phyloP scores from a whole-genome alignment of 1,140 invertebrate species.

The Diorhabda carinulata region DNA sequence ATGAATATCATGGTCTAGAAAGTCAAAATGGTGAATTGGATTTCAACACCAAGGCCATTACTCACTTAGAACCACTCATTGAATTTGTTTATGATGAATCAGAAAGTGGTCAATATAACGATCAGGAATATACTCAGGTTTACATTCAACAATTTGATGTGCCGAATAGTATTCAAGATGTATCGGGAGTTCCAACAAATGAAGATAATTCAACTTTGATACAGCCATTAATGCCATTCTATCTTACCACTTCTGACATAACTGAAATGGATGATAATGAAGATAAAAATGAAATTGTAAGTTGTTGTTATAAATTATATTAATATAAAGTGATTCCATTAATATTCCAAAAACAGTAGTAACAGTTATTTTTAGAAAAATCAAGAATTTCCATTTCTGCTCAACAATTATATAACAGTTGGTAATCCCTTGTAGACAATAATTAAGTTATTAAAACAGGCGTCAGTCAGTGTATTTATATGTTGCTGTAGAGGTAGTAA shows the following conservation, averaged over 20 bases:
- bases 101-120: background rate
- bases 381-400: background rate
- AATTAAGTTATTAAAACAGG: background rate
- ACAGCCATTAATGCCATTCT: slow-evolving; percentile 16
- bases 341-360: background rate
- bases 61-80: slow-evolving; percentile 7
- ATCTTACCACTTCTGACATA: slow-evolving; percentile 3
- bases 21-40: too few species aligned
- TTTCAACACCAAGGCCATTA: background rate
- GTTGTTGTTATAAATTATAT: background rate
- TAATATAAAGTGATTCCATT: background rate
- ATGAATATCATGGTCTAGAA: too few species aligned
- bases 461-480: too few species aligned
- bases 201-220: background rate
- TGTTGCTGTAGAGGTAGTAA: too few species aligned
- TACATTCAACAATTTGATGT: background rate
- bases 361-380: background rate
- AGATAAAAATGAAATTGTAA: slow-evolving; percentile 3
- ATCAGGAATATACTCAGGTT: background rate
- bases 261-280: slow-evolving; percentile 12
- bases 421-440: background rate
- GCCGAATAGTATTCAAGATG: background rate
- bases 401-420: background rate
- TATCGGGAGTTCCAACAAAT: background rate
- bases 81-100: slow-evolving; percentile 14